These are phyloP conservation scores for Thecophora atra DNA, from an alignment of 2,888 invertebrate species.

Conservation along the genomic window DNA sequence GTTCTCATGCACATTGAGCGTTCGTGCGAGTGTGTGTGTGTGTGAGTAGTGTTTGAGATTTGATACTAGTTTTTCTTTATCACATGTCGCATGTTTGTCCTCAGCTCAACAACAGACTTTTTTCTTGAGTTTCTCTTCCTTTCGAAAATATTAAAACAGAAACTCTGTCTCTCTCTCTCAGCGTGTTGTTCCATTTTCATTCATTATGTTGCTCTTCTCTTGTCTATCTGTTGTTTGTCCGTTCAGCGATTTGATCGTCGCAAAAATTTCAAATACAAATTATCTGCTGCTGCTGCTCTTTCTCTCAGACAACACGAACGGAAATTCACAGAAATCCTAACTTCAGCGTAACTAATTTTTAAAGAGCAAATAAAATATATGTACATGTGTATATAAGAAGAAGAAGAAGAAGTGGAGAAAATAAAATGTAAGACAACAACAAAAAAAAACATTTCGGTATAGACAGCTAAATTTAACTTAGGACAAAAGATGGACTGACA, in stretches of 20 bases:
- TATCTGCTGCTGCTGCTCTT: slow-evolving; percentile 8
- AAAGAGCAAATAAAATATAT: slow-evolving; percentile 27
- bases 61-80: slow-evolving; percentile 29
- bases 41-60: slow-evolving; percentile 18
- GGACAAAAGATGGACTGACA: slow-evolving; percentile 7
- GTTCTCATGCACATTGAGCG: slow-evolving; percentile 35
- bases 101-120: not conserved
- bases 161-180: not conserved
- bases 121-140: not conserved
- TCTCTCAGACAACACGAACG: slow-evolving; percentile 35
- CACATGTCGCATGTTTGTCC: slow-evolving; percentile 14
- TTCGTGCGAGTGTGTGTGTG: slow-evolving; percentile 25
- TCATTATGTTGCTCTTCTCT: not conserved
- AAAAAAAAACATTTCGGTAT: not conserved
- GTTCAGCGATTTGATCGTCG: slow-evolving; percentile 7
- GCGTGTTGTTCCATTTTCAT: not conserved
- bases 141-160: not conserved
- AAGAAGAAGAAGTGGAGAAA: too few relatives aligned
- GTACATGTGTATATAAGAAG: not conserved
- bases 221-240: not conserved
- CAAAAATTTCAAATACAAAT: slow-evolving; percentile 30
- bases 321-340: slow-evolving; percentile 42
- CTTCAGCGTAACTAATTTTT: slow-evolving; percentile 33
- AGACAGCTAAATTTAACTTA: slow-evolving; percentile 6
- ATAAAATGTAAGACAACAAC: not conserved